A percentile compares a stretch with the other conserved stretches of the same genome.
Evolutionary conservation across 92 coral and sea anemone species (phyloP).

Genomic region (Palythoa caribaeorum): DNA sequence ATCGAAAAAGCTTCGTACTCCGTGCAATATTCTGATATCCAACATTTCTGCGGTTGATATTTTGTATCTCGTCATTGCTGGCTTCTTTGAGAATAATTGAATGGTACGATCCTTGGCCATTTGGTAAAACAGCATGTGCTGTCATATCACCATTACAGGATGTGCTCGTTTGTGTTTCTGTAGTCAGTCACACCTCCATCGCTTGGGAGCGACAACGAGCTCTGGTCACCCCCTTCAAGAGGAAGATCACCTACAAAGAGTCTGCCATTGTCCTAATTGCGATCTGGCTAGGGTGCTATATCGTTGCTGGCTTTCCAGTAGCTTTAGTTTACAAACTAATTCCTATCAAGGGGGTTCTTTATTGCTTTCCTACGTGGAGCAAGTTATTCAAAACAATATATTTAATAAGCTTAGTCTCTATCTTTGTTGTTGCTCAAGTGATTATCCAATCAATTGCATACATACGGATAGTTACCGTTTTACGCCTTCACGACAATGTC

Average conservation of each 20-base stretch:
- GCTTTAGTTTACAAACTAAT: conserved; percentile 18
- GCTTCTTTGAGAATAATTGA: conserved; percentile 60
- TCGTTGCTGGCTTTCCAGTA: conserved; percentile 44
- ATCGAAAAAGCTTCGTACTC: conserved; percentile 70
- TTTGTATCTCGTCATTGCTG: conserved; percentile 60
- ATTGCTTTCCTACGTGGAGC: conserved; percentile 32
- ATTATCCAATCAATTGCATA: conserved; percentile 74
- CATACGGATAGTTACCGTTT: conserved; percentile 55
- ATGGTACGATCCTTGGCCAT: conserved; percentile 62
- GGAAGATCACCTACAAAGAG: conserved; percentile 15
- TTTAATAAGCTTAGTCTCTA: conserved; percentile 50
- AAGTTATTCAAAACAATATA: conserved; percentile 47
- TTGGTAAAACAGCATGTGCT: conserved; percentile 65
- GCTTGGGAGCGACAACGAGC: conserved; percentile 66
- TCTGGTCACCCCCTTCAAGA: conserved; percentile 51
- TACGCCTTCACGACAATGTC: conserved; percentile 20
- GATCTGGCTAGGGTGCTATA: conserved; percentile 49
- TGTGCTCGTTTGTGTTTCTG: conserved; percentile 57
- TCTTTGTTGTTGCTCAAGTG: conserved; percentile 62
- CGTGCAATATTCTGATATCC: conserved; percentile 65
- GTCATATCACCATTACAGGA: conserved; percentile 55
- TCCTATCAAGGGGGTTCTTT: not conserved
- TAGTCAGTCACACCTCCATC: conserved; percentile 53
- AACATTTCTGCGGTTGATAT: conserved; percentile 70
- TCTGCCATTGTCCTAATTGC: conserved; percentile 21